Conservation (phyloP, 2,797 vertebrate genomes). For the Chaenodraco wilsoni region DNA sequence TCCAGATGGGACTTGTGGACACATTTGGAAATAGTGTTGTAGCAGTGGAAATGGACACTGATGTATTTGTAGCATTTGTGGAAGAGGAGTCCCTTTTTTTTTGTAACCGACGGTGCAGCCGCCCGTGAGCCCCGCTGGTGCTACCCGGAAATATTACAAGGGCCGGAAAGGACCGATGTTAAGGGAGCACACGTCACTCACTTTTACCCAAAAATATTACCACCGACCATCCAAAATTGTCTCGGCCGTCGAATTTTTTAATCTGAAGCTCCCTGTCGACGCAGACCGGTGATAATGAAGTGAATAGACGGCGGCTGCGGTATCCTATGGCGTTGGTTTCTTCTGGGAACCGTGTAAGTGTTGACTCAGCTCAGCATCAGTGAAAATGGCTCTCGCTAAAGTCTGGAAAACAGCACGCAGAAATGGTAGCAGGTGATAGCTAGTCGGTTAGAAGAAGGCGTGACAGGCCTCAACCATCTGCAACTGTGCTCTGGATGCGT, state of each 20-base stretch:
- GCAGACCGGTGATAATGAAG: slow-evolving; percentile 25
- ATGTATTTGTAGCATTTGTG: background rate
- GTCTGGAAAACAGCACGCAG: slow-evolving; percentile 85
- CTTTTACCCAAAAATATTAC: slow-evolving; percentile 81
- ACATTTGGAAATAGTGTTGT: background rate
- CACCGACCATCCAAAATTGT: slow-evolving; percentile 76
- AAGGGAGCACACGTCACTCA: slow-evolving; percentile 87
- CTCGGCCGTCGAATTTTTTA: slow-evolving; percentile 68
- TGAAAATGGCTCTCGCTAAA: slow-evolving; percentile 84
- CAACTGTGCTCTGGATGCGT: slow-evolving; percentile 73
- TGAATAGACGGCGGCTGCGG: slow-evolving; percentile 50
- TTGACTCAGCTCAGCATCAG: slow-evolving; percentile 74
- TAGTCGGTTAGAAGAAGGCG: slow-evolving; percentile 79
- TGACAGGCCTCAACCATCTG: slow-evolving; percentile 84
- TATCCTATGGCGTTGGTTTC: slow-evolving; percentile 52
- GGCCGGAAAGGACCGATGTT: slow-evolving; percentile 87
- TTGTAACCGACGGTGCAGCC: slow-evolving; percentile 3
- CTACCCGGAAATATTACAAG: slow-evolving; percentile 85
- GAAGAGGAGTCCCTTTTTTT: slow-evolving; percentile 3
- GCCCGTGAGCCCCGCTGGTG: slow-evolving; percentile 65
- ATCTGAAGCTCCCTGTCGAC: slow-evolving; percentile 39
- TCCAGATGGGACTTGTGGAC: background rate
- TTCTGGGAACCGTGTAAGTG: slow-evolving; percentile 51
- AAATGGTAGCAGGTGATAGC: slow-evolving; percentile 78
- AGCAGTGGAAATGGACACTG: background rate